phyloP scores from a whole-genome alignment of 1,140 invertebrate genomes.

The Andricus grossulariae region DNA sequence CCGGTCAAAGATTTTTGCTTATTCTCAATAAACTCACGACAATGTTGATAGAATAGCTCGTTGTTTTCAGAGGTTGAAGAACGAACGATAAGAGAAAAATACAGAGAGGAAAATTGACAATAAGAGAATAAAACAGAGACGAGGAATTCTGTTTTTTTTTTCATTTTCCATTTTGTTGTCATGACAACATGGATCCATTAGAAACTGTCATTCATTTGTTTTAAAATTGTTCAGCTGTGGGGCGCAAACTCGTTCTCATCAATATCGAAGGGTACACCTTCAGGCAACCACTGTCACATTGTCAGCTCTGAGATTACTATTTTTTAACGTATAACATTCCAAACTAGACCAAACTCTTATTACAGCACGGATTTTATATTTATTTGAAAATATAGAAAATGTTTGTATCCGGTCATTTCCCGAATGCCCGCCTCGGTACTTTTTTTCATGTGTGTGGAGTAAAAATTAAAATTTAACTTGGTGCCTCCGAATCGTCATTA shows the following conservation, averaged over 20 bases:
- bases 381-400: no score
- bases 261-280: constrained; percentile 7
- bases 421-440: no score
- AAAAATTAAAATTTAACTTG: no score
- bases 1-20: background rate
- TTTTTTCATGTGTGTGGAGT: no score
- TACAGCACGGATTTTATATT: no score
- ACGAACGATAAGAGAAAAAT: background rate
- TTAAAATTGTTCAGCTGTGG: constrained; percentile 30
- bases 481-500: no score
- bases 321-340: background rate
- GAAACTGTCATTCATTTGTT: constrained; percentile 24
- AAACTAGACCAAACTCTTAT: no score
- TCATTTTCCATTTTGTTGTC: constrained; percentile 13
- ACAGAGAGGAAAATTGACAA: background rate
- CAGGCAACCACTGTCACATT: constrained; percentile 10
- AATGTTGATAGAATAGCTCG: constrained; percentile 13
- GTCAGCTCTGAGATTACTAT: background rate
- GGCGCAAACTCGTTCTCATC: constrained; percentile 24
- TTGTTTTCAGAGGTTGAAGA: constrained; percentile 4
- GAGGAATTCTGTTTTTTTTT: background rate
- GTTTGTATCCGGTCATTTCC: no score
- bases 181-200: constrained; percentile 31
- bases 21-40: constrained; percentile 20
- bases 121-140: background rate